Percentiles rank a stretch among this genome's conserved stretches.
phyloP scores from a whole-genome alignment of 2,797 vertebrate species.

The Pangasius djambal region DNA sequence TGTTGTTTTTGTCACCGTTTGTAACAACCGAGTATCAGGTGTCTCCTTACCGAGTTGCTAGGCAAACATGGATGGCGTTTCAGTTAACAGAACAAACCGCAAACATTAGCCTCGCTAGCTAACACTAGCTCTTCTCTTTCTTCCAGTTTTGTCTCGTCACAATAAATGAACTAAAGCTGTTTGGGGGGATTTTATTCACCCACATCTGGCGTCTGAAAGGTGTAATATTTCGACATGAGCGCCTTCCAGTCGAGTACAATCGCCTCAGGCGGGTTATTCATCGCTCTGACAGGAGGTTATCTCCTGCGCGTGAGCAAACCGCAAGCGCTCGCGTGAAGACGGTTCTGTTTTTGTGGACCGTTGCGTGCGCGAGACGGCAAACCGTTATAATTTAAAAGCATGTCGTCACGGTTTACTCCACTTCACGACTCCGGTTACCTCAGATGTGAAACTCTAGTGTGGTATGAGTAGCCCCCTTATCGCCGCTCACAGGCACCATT shows the following conservation, averaged over 20 bases:
- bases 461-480: not conserved
- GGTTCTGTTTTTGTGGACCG: not conserved
- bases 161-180: not conserved
- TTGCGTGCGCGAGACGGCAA: not conserved
- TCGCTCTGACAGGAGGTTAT: not conserved
- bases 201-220: too few species aligned
- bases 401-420: not conserved
- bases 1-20: not conserved
- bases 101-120: not conserved
- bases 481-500: not conserved
- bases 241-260: not conserved
- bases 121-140: too few species aligned
- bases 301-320: not conserved
- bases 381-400: not conserved
- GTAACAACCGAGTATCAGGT: not conserved
- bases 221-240: not conserved
- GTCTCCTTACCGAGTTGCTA: conserved; percentile 18
- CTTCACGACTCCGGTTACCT: not conserved
- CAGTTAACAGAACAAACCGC: not conserved
- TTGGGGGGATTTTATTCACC: not conserved
- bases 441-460: not conserved
- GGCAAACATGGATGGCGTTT: not conserved
- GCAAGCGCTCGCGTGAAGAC: not conserved
- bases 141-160: not conserved
- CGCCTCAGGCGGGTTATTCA: not conserved